Conservation (phyloP, 2,888 invertebrate species). For the Marasmarcha lunaedactyla region DNA sequence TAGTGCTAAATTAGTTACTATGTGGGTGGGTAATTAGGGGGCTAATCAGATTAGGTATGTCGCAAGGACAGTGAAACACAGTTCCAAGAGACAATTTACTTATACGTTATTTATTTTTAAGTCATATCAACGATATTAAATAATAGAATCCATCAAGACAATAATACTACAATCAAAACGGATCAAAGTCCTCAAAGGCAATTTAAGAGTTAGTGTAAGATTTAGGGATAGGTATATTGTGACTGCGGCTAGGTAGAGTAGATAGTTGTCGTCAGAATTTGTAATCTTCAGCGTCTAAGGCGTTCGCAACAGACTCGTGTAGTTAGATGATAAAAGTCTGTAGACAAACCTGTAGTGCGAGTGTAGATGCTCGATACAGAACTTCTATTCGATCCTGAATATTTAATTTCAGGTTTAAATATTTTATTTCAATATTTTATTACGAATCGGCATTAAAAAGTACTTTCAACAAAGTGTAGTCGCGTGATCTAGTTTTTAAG, state of each 20-base stretch:
- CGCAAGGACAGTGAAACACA: too few relatives aligned
- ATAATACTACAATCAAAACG: constrained; percentile 27
- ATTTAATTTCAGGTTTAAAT: too few relatives aligned
- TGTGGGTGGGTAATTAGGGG: too few relatives aligned
- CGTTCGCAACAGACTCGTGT: constrained; percentile 26
- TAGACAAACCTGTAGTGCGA: too few relatives aligned
- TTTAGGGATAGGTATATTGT: constrained; percentile 19
- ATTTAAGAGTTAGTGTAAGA: constrained; percentile 21
- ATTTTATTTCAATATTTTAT: too few relatives aligned
- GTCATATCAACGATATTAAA: not conserved
- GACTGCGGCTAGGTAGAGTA: constrained; percentile 26
- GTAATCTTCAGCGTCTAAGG: constrained; percentile 40
- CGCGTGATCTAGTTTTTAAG: constrained; percentile 46
- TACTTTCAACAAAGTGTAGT: too few relatives aligned
- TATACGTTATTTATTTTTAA: not conserved
- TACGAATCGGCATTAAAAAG: too few relatives aligned
- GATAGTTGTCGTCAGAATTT: constrained; percentile 32
- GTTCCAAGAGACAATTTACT: constrained; percentile 1
- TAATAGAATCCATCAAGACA: constrained; percentile 23
- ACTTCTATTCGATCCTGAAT: too few relatives aligned
- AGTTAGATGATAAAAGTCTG: constrained; percentile 22
- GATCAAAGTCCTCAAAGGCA: constrained; percentile 28
- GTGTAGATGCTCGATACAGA: too few relatives aligned
- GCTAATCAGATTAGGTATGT: too few relatives aligned
- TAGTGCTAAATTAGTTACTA: too few relatives aligned